Percentiles rank a stretch among this genome's conserved stretches.
Conservation (phyloP, 2,888 invertebrate species). For the Dendrolimus houi region DNA sequence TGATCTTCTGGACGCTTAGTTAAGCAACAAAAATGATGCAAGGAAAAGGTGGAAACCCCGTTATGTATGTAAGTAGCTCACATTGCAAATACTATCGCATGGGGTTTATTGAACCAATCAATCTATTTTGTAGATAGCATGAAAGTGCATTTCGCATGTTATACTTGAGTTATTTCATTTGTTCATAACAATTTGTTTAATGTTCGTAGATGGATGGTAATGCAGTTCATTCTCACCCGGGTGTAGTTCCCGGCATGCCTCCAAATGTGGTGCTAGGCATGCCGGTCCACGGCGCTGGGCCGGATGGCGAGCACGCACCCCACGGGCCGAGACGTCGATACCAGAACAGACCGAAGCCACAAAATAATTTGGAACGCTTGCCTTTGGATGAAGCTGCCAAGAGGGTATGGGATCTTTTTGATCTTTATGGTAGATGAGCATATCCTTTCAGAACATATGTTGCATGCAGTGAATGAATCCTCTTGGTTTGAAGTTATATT, state of each 20-base stretch:
- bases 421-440: no score
- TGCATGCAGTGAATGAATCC: no score
- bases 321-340: constrained; percentile 61
- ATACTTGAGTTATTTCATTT: constrained; percentile 2
- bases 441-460: no score
- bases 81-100: no score
- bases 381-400: constrained; percentile 84
- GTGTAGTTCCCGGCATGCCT: constrained; percentile 50
- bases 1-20: not conserved
- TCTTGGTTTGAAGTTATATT: no score
- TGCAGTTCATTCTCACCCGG: constrained; percentile 53
- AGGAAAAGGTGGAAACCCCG: constrained; percentile 1
- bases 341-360: constrained; percentile 58
- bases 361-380: constrained; percentile 70
- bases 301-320: constrained; percentile 57
- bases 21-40: not conserved
- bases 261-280: constrained; percentile 56
- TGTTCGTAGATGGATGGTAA: constrained; percentile 56
- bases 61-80: not conserved
- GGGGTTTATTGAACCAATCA: not conserved
- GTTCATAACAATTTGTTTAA: not conserved
- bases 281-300: constrained; percentile 59
- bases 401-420: constrained; percentile 40
- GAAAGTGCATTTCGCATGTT: constrained; percentile 5
- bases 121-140: not conserved